These are phyloP conservation scores for Buceros bicornis DNA, from an alignment of 2,797 vertebrate genomes.

Conservation along the genomic window DNA sequence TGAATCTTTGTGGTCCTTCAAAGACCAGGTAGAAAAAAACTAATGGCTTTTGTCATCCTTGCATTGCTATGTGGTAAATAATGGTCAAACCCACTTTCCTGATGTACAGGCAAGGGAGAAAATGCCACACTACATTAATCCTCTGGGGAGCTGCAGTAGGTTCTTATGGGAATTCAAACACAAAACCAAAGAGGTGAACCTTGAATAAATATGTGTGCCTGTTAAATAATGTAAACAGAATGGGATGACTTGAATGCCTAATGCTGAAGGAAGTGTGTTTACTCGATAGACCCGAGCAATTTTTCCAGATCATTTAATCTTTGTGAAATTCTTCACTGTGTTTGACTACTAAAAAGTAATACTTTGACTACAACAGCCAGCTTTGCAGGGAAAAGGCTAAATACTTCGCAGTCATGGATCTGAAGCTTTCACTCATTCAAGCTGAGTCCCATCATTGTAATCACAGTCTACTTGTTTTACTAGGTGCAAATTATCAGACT, in stretches of 20 bases:
- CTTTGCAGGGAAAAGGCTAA: not conserved
- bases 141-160: not conserved
- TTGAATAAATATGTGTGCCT: not conserved
- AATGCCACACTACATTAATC: not conserved
- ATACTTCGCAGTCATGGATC: not conserved
- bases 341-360: not conserved
- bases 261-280: not conserved
- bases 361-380: not conserved
- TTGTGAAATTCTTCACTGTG: not conserved
- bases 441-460: not conserved
- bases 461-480: not conserved
- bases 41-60: not conserved
- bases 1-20: not conserved
- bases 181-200: not conserved
- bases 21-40: not conserved
- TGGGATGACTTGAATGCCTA: not conserved
- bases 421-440: not conserved
- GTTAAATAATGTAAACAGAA: slow-evolving; percentile 29
- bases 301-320: not conserved
- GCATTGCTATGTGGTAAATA: not conserved
- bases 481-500: not conserved
- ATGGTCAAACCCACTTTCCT: not conserved
- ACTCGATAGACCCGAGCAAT: not conserved
- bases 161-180: not conserved
- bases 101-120: not conserved